Evolutionary conservation across 2,113 vertebrate species (phyloP), one percentile per base, ranked within the genome.

Genomic region (Microtus pennsylvanicus): DNA sequence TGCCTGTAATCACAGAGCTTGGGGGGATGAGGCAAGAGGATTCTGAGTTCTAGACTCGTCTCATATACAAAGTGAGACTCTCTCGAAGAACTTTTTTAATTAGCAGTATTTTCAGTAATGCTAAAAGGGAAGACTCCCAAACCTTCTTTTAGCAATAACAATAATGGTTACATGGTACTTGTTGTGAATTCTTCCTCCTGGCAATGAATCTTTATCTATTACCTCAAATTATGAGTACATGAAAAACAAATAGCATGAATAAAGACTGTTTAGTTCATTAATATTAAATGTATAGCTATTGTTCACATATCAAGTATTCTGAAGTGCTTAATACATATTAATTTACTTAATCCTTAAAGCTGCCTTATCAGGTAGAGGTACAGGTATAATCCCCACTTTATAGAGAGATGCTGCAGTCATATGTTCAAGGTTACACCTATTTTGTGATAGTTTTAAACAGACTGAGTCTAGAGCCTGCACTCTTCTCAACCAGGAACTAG

Each of bases 221-320:
- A 21, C 58, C 50, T 94, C 42, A 95, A 95, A 87, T 91, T 77
- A 77, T 87, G 86, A 77, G 61, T 87, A 87, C 26, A n/a, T 70
- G 42, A 93, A 76, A 87, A 94, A 95, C 28, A 95, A 92, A 35
- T 86, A 82, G 61, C 38, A 10, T 77, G 38, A 93, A 67, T 88
- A 55, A 90, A 97, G 61, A 38, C 45, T 70, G 14, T 87, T 87
- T 87, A 76, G 42, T 69, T 90, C n/a, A 52, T 4, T 90, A 70
- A 90, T 67, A 93, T 80, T 75, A 76, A 90, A n/a, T 47, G 38
- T 45, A n/a, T 42, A 86, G 65, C 89, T 91, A 65, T 65, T 75
- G 28, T 42, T 61, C 26, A 58, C 70, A 78, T 86, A 42, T 92
- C 89, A 90, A 17, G 26, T 33, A 67, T 47, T 74, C 82, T 50